These are phyloP conservation scores for Acipenser ruthenus DNA, from an alignment of 2,797 vertebrate genomes.

Conservation along the genomic window DNA sequence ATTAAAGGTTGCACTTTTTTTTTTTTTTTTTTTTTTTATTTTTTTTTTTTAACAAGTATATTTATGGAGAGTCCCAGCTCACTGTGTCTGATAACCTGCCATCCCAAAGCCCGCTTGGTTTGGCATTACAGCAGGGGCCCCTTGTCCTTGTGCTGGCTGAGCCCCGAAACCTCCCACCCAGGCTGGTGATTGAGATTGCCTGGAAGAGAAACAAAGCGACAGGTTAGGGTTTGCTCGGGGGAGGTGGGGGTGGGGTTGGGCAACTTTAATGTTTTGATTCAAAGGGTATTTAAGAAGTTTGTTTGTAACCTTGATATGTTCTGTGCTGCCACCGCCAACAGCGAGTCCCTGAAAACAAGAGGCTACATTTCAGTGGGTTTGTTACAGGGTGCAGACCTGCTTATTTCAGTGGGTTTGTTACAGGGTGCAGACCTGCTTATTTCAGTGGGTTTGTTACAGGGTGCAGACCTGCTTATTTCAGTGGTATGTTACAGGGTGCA, in stretches of 20 bases:
- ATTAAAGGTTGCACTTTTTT: constrained; percentile 36
- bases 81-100: constrained; percentile 97
- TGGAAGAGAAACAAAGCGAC: constrained; percentile 43
- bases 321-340: constrained; percentile 24
- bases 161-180: constrained; percentile 94
- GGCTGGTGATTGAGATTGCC: constrained; percentile 86
- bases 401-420: not conserved
- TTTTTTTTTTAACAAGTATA: constrained; percentile 19
- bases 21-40: constrained; percentile 29
- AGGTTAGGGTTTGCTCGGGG: no score
- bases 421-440: no score
- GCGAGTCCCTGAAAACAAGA: constrained; percentile 20
- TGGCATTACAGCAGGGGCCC: constrained; percentile 76
- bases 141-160: constrained; percentile 78
- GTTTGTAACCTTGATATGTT: constrained; percentile 26
- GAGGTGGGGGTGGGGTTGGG: no score
- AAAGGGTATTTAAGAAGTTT: not conserved
- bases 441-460: no score
- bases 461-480: not conserved
- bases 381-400: no score
- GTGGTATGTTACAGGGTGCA: not conserved
- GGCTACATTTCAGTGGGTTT: not conserved
- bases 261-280: not conserved
- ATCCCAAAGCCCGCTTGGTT: constrained; percentile 91
- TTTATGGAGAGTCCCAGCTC: constrained; percentile 65